These are phyloP conservation scores for Coluber constrictor DNA, from an alignment of 2,797 vertebrate genomes.

Conservation along the genomic window DNA sequence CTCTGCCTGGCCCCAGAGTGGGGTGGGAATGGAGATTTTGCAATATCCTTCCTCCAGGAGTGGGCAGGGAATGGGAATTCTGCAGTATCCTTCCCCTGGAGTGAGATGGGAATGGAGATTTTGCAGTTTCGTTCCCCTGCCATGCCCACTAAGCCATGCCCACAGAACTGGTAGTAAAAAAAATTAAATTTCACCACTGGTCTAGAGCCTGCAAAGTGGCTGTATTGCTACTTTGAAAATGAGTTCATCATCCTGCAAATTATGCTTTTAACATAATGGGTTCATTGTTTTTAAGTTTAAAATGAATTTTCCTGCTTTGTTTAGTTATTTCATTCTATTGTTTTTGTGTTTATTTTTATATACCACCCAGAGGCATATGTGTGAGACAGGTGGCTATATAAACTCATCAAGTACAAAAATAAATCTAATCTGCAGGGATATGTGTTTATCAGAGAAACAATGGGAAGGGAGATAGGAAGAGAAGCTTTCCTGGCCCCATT, in stretches of 20 bases:
- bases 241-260: background rate
- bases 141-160: too few species aligned
- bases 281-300: background rate
- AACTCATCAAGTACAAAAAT: background rate
- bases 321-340: background rate
- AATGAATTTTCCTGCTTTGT: background rate
- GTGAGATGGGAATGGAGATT: too few species aligned
- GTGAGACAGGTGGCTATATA: background rate
- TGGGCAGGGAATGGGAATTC: too few species aligned
- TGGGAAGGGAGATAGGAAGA: background rate
- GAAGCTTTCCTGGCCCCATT: background rate
- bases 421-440: background rate
- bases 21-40: too few species aligned
- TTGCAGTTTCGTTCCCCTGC: too few species aligned
- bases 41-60: too few species aligned
- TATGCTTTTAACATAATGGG: background rate
- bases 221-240: background rate
- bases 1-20: too few species aligned
- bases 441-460: background rate
- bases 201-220: background rate
- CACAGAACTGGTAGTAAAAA: too few species aligned
- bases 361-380: background rate
- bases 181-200: too few species aligned
- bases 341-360: background rate
- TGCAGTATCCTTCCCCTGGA: too few species aligned